Conservation (phyloP, 2,113 vertebrate species). For the Propithecus coquereli region DNA sequence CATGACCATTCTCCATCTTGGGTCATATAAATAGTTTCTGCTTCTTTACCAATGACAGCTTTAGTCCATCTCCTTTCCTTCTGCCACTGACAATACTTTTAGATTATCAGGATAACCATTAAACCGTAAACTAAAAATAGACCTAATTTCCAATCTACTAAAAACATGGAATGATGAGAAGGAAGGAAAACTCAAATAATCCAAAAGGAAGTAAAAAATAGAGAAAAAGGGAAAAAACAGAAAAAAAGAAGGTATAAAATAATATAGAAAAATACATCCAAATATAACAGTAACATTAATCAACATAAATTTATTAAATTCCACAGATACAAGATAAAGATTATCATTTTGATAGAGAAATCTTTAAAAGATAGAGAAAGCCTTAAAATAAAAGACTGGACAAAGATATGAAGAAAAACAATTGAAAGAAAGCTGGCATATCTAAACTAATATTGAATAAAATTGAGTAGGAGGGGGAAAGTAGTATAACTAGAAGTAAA, state of each 20-base stretch:
- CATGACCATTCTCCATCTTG: background rate
- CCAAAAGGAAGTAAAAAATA: background rate
- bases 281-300: background rate
- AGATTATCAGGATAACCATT: background rate
- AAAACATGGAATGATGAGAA: background rate
- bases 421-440: background rate
- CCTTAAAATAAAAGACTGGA: background rate
- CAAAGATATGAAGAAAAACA: background rate
- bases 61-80: background rate
- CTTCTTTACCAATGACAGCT: background rate
- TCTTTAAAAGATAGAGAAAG: background rate
- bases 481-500: background rate
- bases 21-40: background rate
- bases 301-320: background rate
- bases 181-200: background rate
- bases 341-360: background rate
- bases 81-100: background rate
- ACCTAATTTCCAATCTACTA: background rate
- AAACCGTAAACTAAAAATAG: background rate
- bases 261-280: background rate
- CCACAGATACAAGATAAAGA: background rate
- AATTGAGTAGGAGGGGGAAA: background rate
- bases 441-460: background rate
- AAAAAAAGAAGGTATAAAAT: background rate
- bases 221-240: background rate